These are phyloP conservation scores for Steinernema hermaphroditum DNA, from an alignment of 2,888 invertebrate species.

Conservation along the genomic window DNA sequence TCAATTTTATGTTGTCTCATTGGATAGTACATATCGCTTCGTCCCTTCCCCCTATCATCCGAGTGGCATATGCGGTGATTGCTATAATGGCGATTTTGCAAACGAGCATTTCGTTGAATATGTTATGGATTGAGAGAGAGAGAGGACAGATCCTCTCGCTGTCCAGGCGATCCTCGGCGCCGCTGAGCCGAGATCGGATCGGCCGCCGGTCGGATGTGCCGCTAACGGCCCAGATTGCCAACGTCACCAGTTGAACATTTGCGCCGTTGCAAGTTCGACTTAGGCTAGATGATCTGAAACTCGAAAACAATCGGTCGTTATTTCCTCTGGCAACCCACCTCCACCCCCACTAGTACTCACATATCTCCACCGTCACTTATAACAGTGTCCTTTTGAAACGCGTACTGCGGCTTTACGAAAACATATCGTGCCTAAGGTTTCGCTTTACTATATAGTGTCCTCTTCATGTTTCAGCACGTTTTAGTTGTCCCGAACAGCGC, in stretches of 20 bases:
- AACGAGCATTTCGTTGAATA: slow-evolving; percentile 27
- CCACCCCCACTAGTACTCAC: slow-evolving; percentile 5
- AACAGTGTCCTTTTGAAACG: neutral
- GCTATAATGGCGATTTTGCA: slow-evolving; percentile 30
- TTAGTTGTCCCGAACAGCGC: neutral
- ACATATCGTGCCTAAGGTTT: neutral
- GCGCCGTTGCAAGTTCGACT: slow-evolving; percentile 31
- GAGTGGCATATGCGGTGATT: slow-evolving; percentile 31
- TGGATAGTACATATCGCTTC: slow-evolving; percentile 23
- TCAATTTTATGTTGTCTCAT: slow-evolving; percentile 5
- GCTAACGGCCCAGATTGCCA: slow-evolving; percentile 30
- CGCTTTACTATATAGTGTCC: neutral
- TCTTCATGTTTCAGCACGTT: neutral
- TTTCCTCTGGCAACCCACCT: slow-evolving; percentile 9
- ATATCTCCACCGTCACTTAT: neutral
- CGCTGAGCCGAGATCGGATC: slow-evolving; percentile 26
- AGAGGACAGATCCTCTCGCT: neutral
- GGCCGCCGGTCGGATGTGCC: slow-evolving; percentile 28
- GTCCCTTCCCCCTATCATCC: slow-evolving; percentile 1
- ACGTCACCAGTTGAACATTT: slow-evolving; percentile 31
- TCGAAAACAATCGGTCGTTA: slow-evolving; percentile 29
- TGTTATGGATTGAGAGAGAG: slow-evolving; percentile 24
- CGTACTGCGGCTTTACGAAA: neutral
- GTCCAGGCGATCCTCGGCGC: slow-evolving; percentile 24
- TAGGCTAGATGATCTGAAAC: slow-evolving; percentile 28